Conservation (phyloP, 2,113 vertebrate species). For the Microtus montanus region DNA sequence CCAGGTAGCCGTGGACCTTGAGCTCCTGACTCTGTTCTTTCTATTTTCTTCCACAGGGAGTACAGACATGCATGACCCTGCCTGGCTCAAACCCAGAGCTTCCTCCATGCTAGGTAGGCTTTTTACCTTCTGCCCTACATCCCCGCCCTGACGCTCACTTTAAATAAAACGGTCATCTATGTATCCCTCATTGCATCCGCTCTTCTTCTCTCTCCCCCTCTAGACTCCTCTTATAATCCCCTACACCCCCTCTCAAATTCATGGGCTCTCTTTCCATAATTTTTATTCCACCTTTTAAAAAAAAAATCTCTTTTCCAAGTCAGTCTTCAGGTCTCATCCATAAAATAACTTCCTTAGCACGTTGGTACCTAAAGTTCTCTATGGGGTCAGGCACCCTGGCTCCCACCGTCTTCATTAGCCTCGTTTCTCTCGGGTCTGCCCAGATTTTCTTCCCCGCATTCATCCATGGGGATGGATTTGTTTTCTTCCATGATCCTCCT, state of each 20-base stretch:
- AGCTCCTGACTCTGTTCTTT: not conserved
- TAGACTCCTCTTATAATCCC: not conserved
- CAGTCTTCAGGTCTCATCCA: not conserved
- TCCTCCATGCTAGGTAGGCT: not conserved
- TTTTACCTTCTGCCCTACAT: not conserved
- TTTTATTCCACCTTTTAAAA: not conserved
- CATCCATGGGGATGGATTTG: not conserved
- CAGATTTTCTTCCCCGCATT: not conserved
- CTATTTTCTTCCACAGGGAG: too few species aligned
- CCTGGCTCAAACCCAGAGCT: not conserved
- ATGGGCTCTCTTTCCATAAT: not conserved
- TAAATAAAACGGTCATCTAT: not conserved
- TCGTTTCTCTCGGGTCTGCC: not conserved
- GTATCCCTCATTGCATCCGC: too few species aligned
- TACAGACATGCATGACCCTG: not conserved
- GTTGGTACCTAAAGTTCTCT: too few species aligned
- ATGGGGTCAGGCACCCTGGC: not conserved
- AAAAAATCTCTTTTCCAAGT: not conserved
- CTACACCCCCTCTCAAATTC: too few species aligned
- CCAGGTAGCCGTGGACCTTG: not conserved
- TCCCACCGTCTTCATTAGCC: fast-evolving
- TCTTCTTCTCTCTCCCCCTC: not conserved
- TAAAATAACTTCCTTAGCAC: not conserved
- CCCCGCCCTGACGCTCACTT: not conserved
- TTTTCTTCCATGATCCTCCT: not conserved